Percentiles rank a stretch among this genome's conserved stretches.
Evolutionary conservation across 2,113 vertebrate species (phyloP).

Genomic region (Mirza zaza): DNA sequence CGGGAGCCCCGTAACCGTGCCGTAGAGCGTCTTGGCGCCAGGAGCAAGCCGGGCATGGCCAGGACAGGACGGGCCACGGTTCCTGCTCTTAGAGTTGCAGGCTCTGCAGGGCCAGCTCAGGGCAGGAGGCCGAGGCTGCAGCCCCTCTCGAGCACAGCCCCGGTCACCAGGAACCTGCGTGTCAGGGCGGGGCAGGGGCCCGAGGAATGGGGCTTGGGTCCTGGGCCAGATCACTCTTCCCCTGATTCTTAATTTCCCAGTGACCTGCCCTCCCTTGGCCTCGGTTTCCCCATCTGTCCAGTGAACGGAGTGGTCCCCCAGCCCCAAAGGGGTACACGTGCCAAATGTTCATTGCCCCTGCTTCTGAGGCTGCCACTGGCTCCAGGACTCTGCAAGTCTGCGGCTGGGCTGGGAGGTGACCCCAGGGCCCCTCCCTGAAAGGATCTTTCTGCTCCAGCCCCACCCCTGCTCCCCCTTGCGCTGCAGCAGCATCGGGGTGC

Average conservation of each 20-base stretch:
- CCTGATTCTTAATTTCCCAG: no score
- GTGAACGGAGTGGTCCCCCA: accelerated
- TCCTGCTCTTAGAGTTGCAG: neutral
- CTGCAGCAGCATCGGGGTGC: accelerated
- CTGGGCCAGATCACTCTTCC: no score
- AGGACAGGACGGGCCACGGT: accelerated
- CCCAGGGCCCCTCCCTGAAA: accelerated
- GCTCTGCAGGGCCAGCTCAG: no score
- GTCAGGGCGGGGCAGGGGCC: neutral
- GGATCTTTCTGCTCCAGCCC: neutral
- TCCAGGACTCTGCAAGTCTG: no score
- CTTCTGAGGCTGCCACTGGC: accelerated
- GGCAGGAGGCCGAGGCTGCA: neutral
- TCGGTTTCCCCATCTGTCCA: neutral
- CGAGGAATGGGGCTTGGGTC: accelerated
- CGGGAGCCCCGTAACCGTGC: neutral
- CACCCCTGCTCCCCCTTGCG: no score
- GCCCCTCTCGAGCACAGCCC: no score
- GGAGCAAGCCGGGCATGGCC: accelerated
- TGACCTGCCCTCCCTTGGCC: accelerated
- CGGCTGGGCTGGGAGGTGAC: accelerated
- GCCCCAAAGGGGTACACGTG: accelerated
- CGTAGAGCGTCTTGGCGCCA: neutral
- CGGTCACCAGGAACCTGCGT: accelerated
- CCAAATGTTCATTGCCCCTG: accelerated